These are phyloP conservation scores for Avahi laniger DNA, from an alignment of 2,797 vertebrate species.

Conservation along the genomic window DNA sequence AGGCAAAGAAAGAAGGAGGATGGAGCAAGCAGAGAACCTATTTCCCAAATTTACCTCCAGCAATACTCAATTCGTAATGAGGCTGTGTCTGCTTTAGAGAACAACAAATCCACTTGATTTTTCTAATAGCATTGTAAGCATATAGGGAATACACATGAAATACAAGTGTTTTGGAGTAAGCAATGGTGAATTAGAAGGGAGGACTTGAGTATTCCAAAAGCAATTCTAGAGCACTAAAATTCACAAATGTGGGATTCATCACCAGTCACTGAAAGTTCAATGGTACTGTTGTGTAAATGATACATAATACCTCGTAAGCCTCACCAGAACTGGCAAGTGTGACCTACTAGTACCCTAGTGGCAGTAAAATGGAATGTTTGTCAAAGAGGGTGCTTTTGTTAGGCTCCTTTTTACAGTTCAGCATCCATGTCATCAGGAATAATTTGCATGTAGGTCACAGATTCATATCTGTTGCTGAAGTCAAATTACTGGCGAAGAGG, in stretches of 20 bases:
- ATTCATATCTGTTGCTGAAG: conserved; percentile 43
- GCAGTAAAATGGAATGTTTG: not conserved
- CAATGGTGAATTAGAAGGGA: not conserved
- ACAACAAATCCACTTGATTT: not conserved
- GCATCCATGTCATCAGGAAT: not conserved
- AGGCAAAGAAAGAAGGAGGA: not conserved
- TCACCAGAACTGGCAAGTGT: not conserved
- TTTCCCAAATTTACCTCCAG: not conserved
- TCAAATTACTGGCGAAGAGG: not conserved
- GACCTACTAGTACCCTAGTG: not conserved
- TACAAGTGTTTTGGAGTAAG: not conserved
- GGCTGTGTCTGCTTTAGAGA: not conserved
- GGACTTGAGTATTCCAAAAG: not conserved
- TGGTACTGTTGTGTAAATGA: not conserved
- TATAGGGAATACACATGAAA: not conserved
- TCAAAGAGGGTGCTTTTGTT: conserved; percentile 31
- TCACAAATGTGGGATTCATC: not conserved
- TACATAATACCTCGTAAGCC: not conserved
- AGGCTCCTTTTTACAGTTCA: not conserved
- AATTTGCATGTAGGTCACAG: conserved; percentile 70
- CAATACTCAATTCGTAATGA: not conserved
- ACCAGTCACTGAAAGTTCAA: not conserved
- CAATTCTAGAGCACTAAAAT: not conserved
- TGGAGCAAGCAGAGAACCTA: not conserved
- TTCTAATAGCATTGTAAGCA: not conserved